Base-by-base conservation (phyloP, 2,888 invertebrate genomes). In the Hetaerina titia region DNA sequence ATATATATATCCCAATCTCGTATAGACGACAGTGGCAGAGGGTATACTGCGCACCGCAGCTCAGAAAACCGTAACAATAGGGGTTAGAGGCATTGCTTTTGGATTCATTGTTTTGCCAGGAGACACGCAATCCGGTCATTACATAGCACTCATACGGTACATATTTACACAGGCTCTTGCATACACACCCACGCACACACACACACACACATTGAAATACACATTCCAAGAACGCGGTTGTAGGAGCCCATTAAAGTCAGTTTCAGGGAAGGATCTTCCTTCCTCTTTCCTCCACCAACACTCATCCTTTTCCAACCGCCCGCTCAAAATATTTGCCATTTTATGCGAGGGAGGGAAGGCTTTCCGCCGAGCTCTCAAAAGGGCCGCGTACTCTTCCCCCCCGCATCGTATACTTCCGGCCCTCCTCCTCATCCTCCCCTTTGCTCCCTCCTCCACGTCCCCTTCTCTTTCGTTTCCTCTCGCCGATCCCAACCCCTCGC, bases 271-370 rank as follows among this genome's bases (percentile, higher is more conserved):
- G 81, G 31, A 81, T 69, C 69, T 69, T 69, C 81, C 11, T 11
- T 31, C 31, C 81, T 81, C 22, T 17, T 60, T n/a, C 22, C 69
- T n/a, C 22, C 69, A n/a, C 9, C 45, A 8, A 69, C 69, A 69
- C 69, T 17, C 69, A 22, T 5, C 81, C 81, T 9, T 31, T n/a
- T 9, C 31, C 81, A 8, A 15, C 81, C 31, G 2, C 22, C 15
- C 2, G 22, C 81, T 81, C 81, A 81, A 81, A 81, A 81, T 81
- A 81, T 81, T 31, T 81, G 81, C 81, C 81, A 81, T 81, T 81
- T 81, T 31, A 81, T 81, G 81, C 81, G 81, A 81, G 31, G 6
- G 81, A 4, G 31, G 81, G 81, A 11, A 31, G 25, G 25, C 45
- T 31, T 81, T 81, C 81, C 81, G 81, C 31, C 13, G 25, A 15